These are phyloP conservation scores for Hippoglossus stenolepis DNA, from an alignment of 2,113 vertebrate species.

Conservation along the genomic window DNA sequence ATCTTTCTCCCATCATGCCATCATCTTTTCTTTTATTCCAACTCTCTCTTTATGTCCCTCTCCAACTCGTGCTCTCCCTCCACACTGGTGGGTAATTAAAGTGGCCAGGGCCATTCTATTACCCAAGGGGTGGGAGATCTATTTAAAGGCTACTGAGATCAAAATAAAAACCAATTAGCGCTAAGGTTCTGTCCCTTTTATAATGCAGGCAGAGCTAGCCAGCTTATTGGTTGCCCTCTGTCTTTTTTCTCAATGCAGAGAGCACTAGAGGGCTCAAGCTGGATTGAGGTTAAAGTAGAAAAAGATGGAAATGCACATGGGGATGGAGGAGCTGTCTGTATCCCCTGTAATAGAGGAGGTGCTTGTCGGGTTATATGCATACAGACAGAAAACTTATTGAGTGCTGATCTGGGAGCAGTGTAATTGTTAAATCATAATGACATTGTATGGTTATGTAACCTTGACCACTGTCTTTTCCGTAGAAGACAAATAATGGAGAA, in stretches of 20 bases:
- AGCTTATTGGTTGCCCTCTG: conserved; percentile 50
- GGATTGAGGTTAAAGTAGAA: conserved; percentile 52
- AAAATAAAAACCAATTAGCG: conserved; percentile 80
- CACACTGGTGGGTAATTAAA: conserved; percentile 67
- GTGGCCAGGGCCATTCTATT: conserved; percentile 63
- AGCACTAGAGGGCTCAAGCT: conserved; percentile 23
- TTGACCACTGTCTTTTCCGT: not conserved
- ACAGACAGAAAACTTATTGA: conserved; percentile 17
- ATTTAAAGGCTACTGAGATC: conserved; percentile 72
- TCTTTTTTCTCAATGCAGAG: conserved; percentile 35
- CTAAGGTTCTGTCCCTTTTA: conserved; percentile 62
- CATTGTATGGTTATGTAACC: not conserved
- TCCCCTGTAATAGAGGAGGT: conserved; percentile 18
- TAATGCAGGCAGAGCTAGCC: conserved; percentile 46
- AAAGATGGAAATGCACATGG: conserved; percentile 26
- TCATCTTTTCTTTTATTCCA: conserved; percentile 40
- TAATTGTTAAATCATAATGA: conserved; percentile 1
- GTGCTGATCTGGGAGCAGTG: conserved; percentile 1
- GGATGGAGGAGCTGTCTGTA: conserved; percentile 16
- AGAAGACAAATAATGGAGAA: not conserved
- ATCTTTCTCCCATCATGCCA: conserved; percentile 32
- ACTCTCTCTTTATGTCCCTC: not conserved
- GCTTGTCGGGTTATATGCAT: conserved; percentile 6
- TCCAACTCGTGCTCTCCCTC: not conserved
- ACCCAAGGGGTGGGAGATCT: conserved; percentile 63